A percentile compares a stretch with the other conserved stretches of the same genome.
Evolutionary conservation across 2,797 vertebrate species (phyloP).

Genomic region (Chrysocyon brachyurus): DNA sequence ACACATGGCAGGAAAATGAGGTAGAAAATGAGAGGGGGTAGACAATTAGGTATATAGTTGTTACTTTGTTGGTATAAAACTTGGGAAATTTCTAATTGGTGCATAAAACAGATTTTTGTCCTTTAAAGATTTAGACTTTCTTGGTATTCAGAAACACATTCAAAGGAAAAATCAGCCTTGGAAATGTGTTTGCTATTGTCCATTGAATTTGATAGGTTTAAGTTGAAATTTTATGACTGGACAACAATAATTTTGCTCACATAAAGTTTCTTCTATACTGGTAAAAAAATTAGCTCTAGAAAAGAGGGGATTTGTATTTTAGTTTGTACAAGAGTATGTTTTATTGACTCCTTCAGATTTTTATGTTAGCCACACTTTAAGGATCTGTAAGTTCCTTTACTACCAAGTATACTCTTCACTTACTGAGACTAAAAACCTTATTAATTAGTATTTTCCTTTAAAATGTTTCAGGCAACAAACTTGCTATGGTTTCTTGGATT

Average conservation of each 20-base stretch:
- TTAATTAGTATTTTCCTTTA: conserved; percentile 17
- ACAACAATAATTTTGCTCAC: conserved; percentile 40
- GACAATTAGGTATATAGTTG: not conserved
- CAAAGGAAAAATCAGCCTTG: conserved; percentile 43
- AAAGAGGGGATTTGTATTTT: not conserved
- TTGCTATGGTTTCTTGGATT: conserved; percentile 33
- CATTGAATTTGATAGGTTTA: conserved; percentile 50
- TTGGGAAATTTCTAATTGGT: conserved; percentile 43
- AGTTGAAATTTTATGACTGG: conserved; percentile 12
- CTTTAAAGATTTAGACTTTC: not conserved
- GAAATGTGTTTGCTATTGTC: conserved; percentile 52
- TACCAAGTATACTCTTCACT: conserved; percentile 9
- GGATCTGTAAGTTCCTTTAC: conserved; percentile 9
- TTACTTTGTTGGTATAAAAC: conserved; percentile 46
- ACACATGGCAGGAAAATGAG: not conserved
- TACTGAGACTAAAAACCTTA: conserved; percentile 6
- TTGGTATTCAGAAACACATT: conserved; percentile 61
- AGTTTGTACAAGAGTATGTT: conserved; percentile 16
- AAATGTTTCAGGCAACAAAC: conserved; percentile 7
- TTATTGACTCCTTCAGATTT: conserved; percentile 43
- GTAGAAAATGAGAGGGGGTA: conserved; percentile 29
- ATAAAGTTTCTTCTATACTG: conserved; percentile 1
- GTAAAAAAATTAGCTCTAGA: not conserved
- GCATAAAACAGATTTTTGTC: not conserved
- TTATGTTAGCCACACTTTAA: conserved; percentile 55